These are phyloP conservation scores for Cheirogaleus medius DNA, from an alignment of 2,113 vertebrate species.

Conservation along the genomic window DNA sequence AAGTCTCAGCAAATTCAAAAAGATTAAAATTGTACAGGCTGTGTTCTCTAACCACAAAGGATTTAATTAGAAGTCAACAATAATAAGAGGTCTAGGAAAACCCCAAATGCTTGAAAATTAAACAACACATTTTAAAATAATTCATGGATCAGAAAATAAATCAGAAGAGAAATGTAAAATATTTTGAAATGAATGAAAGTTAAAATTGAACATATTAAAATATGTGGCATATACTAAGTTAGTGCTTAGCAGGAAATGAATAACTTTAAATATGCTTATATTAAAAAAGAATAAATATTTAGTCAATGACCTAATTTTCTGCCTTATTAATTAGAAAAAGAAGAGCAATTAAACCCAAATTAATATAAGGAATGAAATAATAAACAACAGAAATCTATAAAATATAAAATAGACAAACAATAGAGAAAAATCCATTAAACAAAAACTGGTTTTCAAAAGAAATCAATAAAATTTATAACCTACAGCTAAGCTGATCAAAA, in stretches of 20 bases:
- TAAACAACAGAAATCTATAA: background rate
- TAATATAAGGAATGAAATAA: background rate
- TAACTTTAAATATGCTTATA: background rate
- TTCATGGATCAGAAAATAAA: background rate
- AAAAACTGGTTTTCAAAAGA: slow-evolving; percentile 8
- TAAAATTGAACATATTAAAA: background rate
- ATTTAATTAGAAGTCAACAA: background rate
- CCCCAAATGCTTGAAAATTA: background rate
- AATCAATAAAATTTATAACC: background rate
- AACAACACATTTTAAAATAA: background rate
- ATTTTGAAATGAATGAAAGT: background rate
- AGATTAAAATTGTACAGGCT: background rate
- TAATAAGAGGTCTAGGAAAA: background rate
- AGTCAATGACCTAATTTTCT: background rate
- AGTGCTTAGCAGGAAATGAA: background rate
- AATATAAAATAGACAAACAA: background rate
- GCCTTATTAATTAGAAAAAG: slow-evolving; percentile 1
- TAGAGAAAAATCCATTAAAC: background rate
- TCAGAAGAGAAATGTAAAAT: background rate
- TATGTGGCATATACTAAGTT: background rate
- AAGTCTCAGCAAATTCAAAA: background rate
- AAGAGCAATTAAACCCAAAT: background rate
- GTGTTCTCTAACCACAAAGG: background rate
- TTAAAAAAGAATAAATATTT: background rate
- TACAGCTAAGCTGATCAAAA: background rate